phyloP scores from a whole-genome alignment of 2,888 invertebrate genomes.

The Leistus spinibarbis region DNA sequence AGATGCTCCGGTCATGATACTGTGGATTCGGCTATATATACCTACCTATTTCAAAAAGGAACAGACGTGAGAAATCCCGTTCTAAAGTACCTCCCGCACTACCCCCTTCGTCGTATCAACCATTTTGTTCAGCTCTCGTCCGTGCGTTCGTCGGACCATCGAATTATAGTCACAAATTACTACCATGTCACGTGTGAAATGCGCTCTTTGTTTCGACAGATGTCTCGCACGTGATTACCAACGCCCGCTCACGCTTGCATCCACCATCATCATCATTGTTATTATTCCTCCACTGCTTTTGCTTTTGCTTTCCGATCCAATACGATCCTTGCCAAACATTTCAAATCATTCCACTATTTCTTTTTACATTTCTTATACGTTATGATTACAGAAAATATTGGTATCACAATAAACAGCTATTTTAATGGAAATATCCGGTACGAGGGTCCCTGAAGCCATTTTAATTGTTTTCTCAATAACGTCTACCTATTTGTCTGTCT shows the following conservation, averaged over 20 bases:
- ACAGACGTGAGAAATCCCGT: slow-evolving; percentile 31
- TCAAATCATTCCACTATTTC: too few species aligned
- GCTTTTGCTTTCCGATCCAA: not conserved
- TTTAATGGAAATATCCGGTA: too few species aligned
- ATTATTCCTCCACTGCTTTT: not conserved
- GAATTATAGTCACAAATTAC: slow-evolving; percentile 37
- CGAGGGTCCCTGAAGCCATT: too few species aligned
- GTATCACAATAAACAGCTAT: too few species aligned
- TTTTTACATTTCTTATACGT: too few species aligned
- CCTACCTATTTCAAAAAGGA: slow-evolving; percentile 30
- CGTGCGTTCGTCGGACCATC: slow-evolving; percentile 17
- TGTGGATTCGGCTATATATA: slow-evolving; percentile 20
- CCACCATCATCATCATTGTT: not conserved
- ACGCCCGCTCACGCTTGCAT: slow-evolving; percentile 6
- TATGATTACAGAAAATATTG: too few species aligned
- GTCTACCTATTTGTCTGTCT: too few species aligned
- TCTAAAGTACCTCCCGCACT: not conserved
- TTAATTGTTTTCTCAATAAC: too few species aligned
- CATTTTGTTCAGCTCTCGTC: not conserved
- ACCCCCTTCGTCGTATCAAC: slow-evolving; percentile 3
- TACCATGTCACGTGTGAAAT: slow-evolving; percentile 38
- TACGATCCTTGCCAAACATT: not conserved
- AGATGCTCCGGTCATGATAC: slow-evolving; percentile 30
- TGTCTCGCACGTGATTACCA: slow-evolving; percentile 21
- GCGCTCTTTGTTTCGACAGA: slow-evolving; percentile 36